Percentiles rank a stretch among this genome's conserved stretches.
Evolutionary conservation across 2,113 vertebrate genomes (phyloP).

Genomic region (Hepsetus odoe): DNA sequence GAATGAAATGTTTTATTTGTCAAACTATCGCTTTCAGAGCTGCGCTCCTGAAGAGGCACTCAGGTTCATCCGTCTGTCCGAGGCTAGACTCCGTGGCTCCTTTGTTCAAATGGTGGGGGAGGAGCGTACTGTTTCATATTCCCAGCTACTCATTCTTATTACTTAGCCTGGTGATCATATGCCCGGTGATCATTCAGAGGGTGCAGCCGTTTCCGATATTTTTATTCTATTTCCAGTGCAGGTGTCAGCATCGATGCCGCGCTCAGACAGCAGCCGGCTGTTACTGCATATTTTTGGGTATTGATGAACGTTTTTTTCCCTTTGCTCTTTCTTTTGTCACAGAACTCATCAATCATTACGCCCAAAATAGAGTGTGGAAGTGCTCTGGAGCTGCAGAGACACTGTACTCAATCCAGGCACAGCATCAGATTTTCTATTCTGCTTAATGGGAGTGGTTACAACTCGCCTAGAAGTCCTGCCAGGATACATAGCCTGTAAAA

Average conservation of each 20-base stretch:
- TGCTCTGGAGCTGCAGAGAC: background rate
- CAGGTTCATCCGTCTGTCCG: slow-evolving; percentile 55
- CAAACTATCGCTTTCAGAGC: slow-evolving; percentile 1
- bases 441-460: background rate
- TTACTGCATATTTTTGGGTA: background rate
- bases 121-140: slow-evolving; percentile 59
- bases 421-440: no score
- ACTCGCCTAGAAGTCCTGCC: background rate
- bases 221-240: slow-evolving; percentile 16
- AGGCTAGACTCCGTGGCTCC: slow-evolving; percentile 78
- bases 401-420: background rate
- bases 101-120: slow-evolving; percentile 49
- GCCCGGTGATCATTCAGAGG: background rate
- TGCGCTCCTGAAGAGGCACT: slow-evolving; percentile 50
- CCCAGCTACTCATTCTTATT: slow-evolving; percentile 63
- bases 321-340: slow-evolving; percentile 8
- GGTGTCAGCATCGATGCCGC: background rate
- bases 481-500: background rate
- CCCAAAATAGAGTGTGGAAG: background rate
- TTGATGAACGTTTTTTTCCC: slow-evolving; percentile 42
- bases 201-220: slow-evolving; percentile 16
- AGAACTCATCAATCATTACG: background rate
- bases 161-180: slow-evolving; percentile 20
- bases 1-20: no score
- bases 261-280: background rate